A percentile compares a stretch with the other conserved stretches of the same genome.
Evolutionary conservation across 2,888 invertebrate genomes (phyloP).

Genomic region (Dryococelus australis): DNA sequence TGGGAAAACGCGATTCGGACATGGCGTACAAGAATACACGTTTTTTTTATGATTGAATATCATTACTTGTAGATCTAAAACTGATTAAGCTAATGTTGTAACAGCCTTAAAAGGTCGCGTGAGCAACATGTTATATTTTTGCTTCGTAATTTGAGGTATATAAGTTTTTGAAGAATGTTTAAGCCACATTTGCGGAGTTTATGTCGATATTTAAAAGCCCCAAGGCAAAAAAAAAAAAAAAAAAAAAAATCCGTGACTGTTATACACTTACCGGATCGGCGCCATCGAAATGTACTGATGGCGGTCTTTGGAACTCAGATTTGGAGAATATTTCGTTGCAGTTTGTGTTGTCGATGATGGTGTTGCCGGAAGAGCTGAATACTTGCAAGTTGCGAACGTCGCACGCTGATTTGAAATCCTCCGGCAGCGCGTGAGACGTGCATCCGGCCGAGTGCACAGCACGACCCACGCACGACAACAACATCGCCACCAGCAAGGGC

Average conservation of each 20-base stretch:
- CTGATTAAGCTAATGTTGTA: no score
- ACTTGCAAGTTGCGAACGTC: constrained; percentile 20
- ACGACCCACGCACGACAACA: background rate
- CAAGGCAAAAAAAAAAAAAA: no score
- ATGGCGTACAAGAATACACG: no score
- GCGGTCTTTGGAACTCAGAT: constrained; percentile 3
- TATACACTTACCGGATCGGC: constrained; percentile 30
- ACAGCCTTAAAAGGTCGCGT: no score
- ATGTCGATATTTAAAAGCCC: no score
- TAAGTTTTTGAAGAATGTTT: no score
- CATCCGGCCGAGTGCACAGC: background rate
- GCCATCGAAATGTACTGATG: background rate
- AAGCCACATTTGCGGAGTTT: no score
- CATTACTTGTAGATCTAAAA: no score
- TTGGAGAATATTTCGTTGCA: constrained; percentile 30
- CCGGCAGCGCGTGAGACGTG: background rate
- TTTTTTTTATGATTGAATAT: no score
- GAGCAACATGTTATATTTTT: no score
- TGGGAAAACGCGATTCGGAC: no score
- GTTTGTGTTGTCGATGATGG: constrained; percentile 3
- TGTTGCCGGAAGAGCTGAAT: constrained; percentile 17
- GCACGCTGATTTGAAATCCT: constrained; percentile 27
- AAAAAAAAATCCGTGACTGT: background rate
- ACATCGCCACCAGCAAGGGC: background rate
- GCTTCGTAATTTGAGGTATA: no score